A percentile compares a stretch with the other conserved stretches of the same genome.
Evolutionary conservation across 2,888 invertebrate species (phyloP).

Genomic region (Eupeodes latifasciatus): DNA sequence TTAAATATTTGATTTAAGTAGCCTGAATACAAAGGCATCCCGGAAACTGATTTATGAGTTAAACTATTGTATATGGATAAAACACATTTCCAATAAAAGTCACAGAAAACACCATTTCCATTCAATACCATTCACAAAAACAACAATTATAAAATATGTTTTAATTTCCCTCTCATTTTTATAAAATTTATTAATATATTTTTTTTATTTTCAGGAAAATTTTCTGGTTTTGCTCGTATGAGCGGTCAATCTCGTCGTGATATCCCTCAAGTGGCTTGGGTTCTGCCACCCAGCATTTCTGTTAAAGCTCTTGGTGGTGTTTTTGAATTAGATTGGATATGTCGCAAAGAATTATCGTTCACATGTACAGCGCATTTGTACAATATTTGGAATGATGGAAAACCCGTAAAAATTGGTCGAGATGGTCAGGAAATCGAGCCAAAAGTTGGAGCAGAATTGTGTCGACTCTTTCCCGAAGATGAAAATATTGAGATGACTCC

Average conservation of each 20-base stretch:
- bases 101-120: no score
- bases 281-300: conserved; percentile 95
- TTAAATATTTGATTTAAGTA: no score
- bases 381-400: conserved; percentile 99
- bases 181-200: not conserved
- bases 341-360: conserved; percentile 96
- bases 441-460: conserved; percentile 96
- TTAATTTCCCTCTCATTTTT: not conserved
- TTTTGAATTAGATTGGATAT: conserved; percentile 98
- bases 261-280: conserved; percentile 96
- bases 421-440: conserved; percentile 99
- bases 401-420: conserved; percentile 99
- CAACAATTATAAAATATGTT: no score
- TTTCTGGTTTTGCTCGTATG: conserved; percentile 96
- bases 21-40: no score
- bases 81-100: no score
- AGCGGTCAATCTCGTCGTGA: conserved; percentile 95
- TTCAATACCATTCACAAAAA: no score
- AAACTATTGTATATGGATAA: no score
- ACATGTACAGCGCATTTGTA: conserved; percentile 95
- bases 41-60: no score
- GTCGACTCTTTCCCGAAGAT: conserved; percentile 95
- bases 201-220: conserved; percentile 86
- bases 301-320: conserved; percentile 97
- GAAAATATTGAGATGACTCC: conserved; percentile 95